These are phyloP conservation scores for Probosciger aterrimus DNA, from an alignment of 2,113 vertebrate genomes.

Conservation along the genomic window DNA sequence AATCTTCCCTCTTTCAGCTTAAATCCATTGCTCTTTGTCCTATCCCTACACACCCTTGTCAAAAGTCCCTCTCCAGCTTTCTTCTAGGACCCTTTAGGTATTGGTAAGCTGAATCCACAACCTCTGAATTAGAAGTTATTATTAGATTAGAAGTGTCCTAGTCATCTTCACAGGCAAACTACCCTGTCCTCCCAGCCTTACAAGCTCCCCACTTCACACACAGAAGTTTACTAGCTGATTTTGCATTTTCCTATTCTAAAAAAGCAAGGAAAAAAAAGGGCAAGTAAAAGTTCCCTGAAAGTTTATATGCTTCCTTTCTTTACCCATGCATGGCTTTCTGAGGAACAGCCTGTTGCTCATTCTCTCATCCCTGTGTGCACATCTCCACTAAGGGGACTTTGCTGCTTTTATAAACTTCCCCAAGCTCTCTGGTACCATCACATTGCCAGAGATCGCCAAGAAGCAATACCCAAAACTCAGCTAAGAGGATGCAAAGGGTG, in stretches of 20 bases:
- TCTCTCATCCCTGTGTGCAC: neutral
- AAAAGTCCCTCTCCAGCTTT: neutral
- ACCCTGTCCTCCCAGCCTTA: neutral
- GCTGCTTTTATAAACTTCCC: neutral
- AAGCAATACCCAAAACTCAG: neutral
- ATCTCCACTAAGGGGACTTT: neutral
- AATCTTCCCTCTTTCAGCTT: neutral
- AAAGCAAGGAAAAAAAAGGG: accelerated
- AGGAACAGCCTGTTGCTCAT: neutral
- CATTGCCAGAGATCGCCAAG: neutral
- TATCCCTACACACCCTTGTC: neutral
- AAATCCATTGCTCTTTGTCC: neutral
- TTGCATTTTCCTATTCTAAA: neutral
- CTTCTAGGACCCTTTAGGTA: neutral
- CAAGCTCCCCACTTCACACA: neutral
- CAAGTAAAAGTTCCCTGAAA: neutral
- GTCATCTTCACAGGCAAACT: neutral
- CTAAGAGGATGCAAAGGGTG: neutral
- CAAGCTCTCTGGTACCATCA: neutral
- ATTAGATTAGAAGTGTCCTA: neutral
- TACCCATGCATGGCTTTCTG: neutral
- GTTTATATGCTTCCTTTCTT: neutral
- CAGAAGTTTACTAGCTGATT: neutral
- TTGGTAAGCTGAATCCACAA: neutral
- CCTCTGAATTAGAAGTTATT: neutral